Evolutionary conservation across 2,797 vertebrate genomes (phyloP).

Genomic region (Cynopterus sphinx): DNA sequence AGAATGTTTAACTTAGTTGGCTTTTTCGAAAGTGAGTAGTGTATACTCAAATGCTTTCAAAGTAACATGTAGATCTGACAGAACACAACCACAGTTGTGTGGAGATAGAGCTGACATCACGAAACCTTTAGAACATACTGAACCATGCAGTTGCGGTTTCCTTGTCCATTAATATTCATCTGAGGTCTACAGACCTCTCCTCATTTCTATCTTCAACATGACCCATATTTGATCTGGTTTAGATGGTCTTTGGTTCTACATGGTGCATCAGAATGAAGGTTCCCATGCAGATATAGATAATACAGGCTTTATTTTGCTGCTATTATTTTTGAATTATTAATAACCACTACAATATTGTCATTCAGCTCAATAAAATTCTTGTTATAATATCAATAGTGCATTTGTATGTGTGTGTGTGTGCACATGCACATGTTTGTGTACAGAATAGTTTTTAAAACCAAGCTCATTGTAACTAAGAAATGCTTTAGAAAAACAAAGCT

Average conservation of each 20-base stretch:
- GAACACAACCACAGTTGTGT: not conserved
- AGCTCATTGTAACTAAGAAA: slow-evolving; percentile 59
- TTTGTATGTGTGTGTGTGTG: not conserved
- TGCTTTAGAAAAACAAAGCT: slow-evolving; percentile 53
- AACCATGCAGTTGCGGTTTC: not conserved
- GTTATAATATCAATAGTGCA: not conserved
- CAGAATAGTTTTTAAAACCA: slow-evolving; percentile 41
- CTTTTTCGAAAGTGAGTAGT: not conserved
- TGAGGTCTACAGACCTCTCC: not conserved
- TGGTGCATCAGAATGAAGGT: not conserved
- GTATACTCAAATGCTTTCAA: not conserved
- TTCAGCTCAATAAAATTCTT: slow-evolving; percentile 29
- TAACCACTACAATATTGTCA: not conserved
- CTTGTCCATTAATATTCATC: not conserved
- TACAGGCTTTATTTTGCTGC: not conserved
- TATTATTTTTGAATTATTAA: slow-evolving; percentile 17
- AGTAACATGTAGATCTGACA: not conserved
- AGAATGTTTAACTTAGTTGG: not conserved
- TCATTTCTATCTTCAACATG: not conserved
- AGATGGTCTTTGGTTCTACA: not conserved
- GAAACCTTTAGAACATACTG: not conserved
- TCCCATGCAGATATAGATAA: not conserved
- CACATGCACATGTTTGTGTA: not conserved
- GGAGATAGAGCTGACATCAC: too few species aligned
- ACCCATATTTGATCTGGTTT: not conserved